Evolutionary conservation across 1,140 invertebrate genomes (phyloP).

Genomic region (Drosophila lacertosa): DNA sequence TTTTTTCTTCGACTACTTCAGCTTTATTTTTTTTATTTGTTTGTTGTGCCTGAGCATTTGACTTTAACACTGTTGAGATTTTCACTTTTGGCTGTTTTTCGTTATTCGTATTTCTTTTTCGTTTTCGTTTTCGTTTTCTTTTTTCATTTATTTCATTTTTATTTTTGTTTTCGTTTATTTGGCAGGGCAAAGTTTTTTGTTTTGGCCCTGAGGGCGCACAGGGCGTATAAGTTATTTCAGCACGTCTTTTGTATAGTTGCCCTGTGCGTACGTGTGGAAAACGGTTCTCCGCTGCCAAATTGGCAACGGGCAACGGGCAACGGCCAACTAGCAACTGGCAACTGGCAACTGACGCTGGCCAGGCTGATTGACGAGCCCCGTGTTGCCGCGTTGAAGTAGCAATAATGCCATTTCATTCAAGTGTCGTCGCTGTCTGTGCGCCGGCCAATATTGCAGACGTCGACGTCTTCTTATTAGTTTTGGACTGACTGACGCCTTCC

Average conservation of each 20-base stretch:
- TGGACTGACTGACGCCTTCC: constrained; percentile 6
- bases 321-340: constrained; percentile 9
- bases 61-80: constrained; percentile 77
- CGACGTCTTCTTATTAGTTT: constrained; percentile 71
- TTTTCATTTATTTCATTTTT: constrained; percentile 15
- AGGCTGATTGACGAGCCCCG: constrained; percentile 66
- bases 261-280: constrained; percentile 78
- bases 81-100: constrained; percentile 67
- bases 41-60: constrained; percentile 53
- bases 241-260: constrained; percentile 75
- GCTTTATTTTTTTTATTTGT: constrained; percentile 17
- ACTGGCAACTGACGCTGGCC: constrained; percentile 21
- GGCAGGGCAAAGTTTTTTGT: constrained; percentile 60
- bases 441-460: constrained; percentile 39
- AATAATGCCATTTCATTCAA: constrained; percentile 81
- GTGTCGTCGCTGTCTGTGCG: constrained; percentile 56
- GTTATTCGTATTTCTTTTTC: constrained; percentile 37
- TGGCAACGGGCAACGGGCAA: constrained; percentile 23
- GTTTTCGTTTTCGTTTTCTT: constrained; percentile 27
- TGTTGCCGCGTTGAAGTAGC: constrained; percentile 74
- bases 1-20: constrained; percentile 41
- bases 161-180: constrained; percentile 26
- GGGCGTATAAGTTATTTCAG: constrained; percentile 81
- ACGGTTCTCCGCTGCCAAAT: constrained; percentile 36
- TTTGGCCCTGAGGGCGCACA: constrained; percentile 58